Conservation (phyloP, 2,888 invertebrate genomes). For the Synergus gifuensis region DNA sequence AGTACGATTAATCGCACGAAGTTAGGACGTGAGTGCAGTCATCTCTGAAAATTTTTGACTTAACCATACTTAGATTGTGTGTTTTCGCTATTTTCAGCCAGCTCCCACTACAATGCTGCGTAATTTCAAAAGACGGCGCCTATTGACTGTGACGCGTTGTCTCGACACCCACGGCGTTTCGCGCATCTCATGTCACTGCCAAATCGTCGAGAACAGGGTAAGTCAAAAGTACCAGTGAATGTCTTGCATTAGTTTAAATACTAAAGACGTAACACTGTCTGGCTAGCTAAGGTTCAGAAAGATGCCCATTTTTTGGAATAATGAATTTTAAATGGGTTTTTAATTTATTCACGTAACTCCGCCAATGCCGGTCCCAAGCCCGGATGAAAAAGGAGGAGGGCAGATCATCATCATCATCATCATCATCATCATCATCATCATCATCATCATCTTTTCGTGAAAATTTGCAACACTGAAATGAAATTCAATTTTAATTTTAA, state of each 20-base stretch:
- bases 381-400: conserved; percentile 42
- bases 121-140: conserved; percentile 36
- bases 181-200: conserved; percentile 26
- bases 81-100: conserved; percentile 38
- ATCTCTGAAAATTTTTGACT: background rate
- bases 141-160: conserved; percentile 37
- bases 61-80: conserved; percentile 5
- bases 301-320: background rate
- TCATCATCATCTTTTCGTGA: no score
- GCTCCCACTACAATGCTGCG: background rate
- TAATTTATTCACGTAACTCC: conserved; percentile 31
- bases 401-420: no score
- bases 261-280: background rate
- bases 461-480: background rate
- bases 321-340: background rate
- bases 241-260: background rate
- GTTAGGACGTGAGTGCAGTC: background rate
- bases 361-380: conserved; percentile 42
- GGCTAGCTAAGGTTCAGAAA: background rate
- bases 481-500: no score
- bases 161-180: conserved; percentile 36
- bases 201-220: conserved; percentile 30
- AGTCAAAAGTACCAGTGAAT: conserved; percentile 11
- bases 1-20: conserved; percentile 17
- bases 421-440: no score